Conservation (phyloP, 2,797 vertebrate species). For the Psittacula derbiana region DNA sequence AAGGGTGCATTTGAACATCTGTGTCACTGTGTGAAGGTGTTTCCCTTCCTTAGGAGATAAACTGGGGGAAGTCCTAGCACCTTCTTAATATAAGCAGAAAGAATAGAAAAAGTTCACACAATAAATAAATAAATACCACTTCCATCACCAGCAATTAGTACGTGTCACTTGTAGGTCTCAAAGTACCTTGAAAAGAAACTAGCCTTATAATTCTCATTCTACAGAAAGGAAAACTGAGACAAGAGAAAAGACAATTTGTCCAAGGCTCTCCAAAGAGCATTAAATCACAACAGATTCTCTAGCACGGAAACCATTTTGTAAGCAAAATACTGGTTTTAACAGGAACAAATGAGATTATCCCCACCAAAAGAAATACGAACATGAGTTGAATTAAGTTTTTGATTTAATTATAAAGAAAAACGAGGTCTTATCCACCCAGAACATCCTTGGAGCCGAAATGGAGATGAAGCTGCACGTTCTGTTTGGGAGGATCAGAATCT, state of each 20-base stretch:
- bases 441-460: neutral
- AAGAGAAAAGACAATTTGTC: neutral
- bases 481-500: neutral
- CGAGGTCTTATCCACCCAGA: neutral
- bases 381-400: neutral
- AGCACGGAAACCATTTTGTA: neutral
- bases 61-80: neutral
- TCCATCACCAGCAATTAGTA: neutral
- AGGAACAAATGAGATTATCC: neutral
- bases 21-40: conserved; percentile 52
- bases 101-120: neutral
- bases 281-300: neutral
- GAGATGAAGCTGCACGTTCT: neutral
- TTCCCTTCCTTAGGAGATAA: conserved; percentile 6
- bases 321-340: neutral
- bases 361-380: neutral
- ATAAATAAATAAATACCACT: neutral
- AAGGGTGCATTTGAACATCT: conserved; percentile 4
- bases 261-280: neutral
- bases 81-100: neutral
- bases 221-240: neutral
- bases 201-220: neutral
- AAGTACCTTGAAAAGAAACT: neutral
- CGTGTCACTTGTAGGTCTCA: neutral
- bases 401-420: neutral